These are phyloP conservation scores for Papilio aristodemus DNA, from an alignment of 1,140 invertebrate species.

Conservation along the genomic window DNA sequence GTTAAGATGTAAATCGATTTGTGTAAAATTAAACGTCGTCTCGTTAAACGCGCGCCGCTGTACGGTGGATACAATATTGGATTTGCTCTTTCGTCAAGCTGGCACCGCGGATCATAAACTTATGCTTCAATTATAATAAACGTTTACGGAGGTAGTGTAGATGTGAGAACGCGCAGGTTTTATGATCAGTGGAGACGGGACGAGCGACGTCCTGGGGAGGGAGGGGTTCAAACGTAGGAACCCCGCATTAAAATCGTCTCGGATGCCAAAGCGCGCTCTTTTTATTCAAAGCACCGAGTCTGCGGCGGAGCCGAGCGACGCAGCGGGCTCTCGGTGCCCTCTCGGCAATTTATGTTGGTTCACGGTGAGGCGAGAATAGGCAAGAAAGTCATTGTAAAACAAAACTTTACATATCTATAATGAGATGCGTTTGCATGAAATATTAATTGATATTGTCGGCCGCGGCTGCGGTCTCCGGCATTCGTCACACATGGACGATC, in stretches of 20 bases:
- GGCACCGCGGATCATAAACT: slow-evolving; percentile 59
- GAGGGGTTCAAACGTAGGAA: slow-evolving; percentile 40
- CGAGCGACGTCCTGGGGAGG: slow-evolving; percentile 11
- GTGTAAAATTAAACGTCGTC: slow-evolving; percentile 19
- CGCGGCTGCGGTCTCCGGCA: slow-evolving; percentile 36
- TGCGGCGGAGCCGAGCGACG: not conserved
- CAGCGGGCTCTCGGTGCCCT: not conserved
- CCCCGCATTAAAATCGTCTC: slow-evolving; percentile 54
- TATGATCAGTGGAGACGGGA: slow-evolving; percentile 50
- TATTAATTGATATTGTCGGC: slow-evolving; percentile 31
- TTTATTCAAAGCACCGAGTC: slow-evolving; percentile 46
- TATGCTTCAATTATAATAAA: slow-evolving; percentile 75
- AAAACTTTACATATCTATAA: slow-evolving; percentile 14
- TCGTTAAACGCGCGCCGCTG: slow-evolving; percentile 27
- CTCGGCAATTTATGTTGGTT: slow-evolving; percentile 23
- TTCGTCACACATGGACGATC: slow-evolving; percentile 54
- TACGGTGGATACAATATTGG: slow-evolving; percentile 43
- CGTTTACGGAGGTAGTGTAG: slow-evolving; percentile 58
- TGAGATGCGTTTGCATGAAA: slow-evolving; percentile 30
- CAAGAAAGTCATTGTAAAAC: slow-evolving; percentile 24
- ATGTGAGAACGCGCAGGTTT: slow-evolving; percentile 67
- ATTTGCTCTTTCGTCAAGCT: slow-evolving; percentile 57
- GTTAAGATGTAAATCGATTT: slow-evolving; percentile 4
- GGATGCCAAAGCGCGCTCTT: slow-evolving; percentile 60
- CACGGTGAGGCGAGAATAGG: not conserved